Evolutionary conservation across 2,797 vertebrate species (phyloP).

Genomic region (Cyprinodon diabolis): DNA sequence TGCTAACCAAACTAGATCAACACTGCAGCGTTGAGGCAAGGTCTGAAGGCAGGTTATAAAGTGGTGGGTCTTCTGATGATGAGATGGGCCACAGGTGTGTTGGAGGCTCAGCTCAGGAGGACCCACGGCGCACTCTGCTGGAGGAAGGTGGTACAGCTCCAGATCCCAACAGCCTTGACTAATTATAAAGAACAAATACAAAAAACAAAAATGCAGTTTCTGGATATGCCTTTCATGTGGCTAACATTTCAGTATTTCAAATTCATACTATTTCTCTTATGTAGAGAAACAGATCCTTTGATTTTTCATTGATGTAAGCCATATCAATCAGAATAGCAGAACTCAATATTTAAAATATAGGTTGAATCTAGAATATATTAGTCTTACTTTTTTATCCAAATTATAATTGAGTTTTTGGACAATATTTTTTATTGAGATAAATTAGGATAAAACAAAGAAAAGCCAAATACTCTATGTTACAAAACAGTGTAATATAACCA

Average conservation of each 20-base stretch:
- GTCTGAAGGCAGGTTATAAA: too few relatives aligned
- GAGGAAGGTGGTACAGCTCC: too few relatives aligned
- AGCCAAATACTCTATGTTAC: not conserved
- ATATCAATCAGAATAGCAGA: not conserved
- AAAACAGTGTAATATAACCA: not conserved
- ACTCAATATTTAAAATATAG: not conserved
- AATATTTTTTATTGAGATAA: not conserved
- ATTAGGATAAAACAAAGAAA: not conserved
- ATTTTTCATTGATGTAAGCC: not conserved
- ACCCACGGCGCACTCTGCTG: too few relatives aligned
- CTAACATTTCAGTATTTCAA: not conserved
- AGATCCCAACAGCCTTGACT: too few relatives aligned
- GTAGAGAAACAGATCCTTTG: not conserved
- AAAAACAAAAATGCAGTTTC: not conserved
- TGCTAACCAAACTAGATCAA: too few relatives aligned
- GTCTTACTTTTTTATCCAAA: not conserved
- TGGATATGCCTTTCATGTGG: not conserved
- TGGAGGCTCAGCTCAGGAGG: too few relatives aligned
- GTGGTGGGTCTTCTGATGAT: too few relatives aligned
- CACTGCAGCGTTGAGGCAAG: too few relatives aligned
- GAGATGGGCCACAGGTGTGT: too few relatives aligned
- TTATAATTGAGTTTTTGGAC: not conserved
- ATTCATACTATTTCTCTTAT: not conserved
- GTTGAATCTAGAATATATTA: not conserved
- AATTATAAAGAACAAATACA: not conserved